Evolutionary conservation across 2,797 vertebrate species (phyloP).

Genomic region (Intellagama lesueurii): DNA sequence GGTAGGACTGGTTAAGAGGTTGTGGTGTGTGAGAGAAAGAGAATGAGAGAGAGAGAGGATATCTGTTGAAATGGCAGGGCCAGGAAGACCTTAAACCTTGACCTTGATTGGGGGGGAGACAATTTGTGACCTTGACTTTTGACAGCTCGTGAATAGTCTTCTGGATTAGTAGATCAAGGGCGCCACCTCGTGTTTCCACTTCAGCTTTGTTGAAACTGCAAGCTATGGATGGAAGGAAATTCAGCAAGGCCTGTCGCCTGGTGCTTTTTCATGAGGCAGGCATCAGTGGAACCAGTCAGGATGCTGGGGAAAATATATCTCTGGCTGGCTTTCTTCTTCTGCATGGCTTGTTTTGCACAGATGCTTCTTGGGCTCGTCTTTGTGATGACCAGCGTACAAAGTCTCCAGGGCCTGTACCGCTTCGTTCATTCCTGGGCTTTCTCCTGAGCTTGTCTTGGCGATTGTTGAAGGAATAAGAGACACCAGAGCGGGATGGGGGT

Average conservation of each 20-base stretch:
- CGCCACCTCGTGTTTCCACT: constrained; percentile 87
- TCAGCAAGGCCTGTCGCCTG: not conserved
- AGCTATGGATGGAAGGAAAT: not conserved
- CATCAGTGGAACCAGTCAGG: not conserved
- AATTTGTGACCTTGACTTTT: constrained; percentile 88
- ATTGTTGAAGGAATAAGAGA: not conserved
- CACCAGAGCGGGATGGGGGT: not conserved
- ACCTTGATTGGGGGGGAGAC: constrained; percentile 76
- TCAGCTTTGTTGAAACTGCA: constrained; percentile 44
- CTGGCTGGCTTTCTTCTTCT: not conserved
- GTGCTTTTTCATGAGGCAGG: not conserved
- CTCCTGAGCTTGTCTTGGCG: not conserved
- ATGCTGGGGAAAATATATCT: not conserved
- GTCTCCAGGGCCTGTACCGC: not conserved
- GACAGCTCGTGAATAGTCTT: constrained; percentile 77
- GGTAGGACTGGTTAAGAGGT: constrained; percentile 34
- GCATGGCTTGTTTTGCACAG: not conserved
- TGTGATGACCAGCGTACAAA: not conserved
- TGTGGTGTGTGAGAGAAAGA: constrained; percentile 32
- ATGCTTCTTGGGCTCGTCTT: not conserved
- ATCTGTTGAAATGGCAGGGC: constrained; percentile 76
- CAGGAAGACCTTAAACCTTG: constrained; percentile 84
- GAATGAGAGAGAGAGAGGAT: constrained; percentile 38
- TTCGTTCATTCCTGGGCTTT: not conserved
- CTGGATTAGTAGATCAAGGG: constrained; percentile 80